These are phyloP conservation scores for Lepidocyrtoides sp. DNA, from an alignment of 2,888 invertebrate genomes.

Conservation along the genomic window DNA sequence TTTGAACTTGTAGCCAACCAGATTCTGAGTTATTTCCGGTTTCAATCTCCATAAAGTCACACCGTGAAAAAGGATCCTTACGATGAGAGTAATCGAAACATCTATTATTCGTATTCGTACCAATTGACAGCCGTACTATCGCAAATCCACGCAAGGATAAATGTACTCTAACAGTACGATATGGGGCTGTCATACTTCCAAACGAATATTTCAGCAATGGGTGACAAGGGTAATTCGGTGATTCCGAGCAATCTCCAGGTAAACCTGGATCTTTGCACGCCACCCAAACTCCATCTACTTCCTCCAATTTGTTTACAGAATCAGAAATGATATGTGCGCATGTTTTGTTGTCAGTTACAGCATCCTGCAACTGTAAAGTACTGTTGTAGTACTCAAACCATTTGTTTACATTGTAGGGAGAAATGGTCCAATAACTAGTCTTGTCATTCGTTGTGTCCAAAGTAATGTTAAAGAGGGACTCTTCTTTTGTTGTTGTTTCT, in stretches of 20 bases:
- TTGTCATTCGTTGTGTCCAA: background rate
- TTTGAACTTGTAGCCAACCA: background rate
- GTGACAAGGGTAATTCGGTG: background rate
- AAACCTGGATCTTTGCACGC: constrained; percentile 30
- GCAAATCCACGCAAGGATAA: constrained; percentile 21
- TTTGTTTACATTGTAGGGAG: background rate
- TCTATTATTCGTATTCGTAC: background rate
- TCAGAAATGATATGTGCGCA: background rate
- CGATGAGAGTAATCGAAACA: constrained; percentile 39
- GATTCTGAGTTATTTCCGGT: background rate
- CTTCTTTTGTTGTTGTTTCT: too few species aligned
- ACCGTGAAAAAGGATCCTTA: constrained; percentile 22
- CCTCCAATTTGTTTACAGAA: background rate
- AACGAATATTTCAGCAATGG: background rate
- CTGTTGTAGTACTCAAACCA: constrained; percentile 57
- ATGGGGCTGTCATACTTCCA: background rate
- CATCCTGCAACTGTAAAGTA: background rate
- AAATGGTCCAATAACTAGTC: background rate
- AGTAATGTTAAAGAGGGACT: too few species aligned
- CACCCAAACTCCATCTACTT: background rate
- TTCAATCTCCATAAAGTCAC: background rate
- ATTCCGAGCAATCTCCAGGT: background rate
- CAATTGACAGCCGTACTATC: background rate
- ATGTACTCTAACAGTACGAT: constrained; percentile 5
- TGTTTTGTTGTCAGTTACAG: background rate